Conservation (phyloP, 2,797 vertebrate genomes). For the Lemur catta region DNA sequence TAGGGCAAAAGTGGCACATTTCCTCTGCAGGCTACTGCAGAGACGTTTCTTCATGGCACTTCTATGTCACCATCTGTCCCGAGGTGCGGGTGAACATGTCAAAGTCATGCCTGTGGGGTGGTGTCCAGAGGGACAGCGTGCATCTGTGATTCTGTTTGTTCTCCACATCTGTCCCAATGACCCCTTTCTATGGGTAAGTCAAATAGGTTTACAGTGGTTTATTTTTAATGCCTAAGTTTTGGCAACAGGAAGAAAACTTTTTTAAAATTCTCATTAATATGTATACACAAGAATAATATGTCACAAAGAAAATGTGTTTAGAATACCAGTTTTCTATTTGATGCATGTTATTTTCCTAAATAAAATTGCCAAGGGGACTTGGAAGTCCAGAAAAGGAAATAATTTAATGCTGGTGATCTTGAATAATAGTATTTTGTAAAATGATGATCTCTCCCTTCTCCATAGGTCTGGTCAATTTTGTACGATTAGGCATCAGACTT, state of each 20-base stretch:
- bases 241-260: background rate
- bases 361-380: background rate
- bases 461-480: slow-evolving; percentile 29
- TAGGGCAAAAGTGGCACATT: background rate
- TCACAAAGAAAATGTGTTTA: background rate
- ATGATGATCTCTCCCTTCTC: background rate
- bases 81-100: background rate
- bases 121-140: background rate
- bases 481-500: slow-evolving; percentile 27
- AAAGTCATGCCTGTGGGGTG: rapidly evolving
- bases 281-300: background rate
- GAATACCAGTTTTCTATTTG: background rate
- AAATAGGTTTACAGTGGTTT: background rate
- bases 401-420: background rate
- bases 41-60: background rate
- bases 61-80: background rate
- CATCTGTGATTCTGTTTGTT: background rate
- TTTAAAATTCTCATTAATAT: background rate
- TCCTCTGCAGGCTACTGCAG: background rate
- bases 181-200: background rate
- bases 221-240: slow-evolving; percentile 27
- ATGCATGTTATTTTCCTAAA: slow-evolving; percentile 2
- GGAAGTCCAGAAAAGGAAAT: background rate
- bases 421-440: slow-evolving; percentile 49
- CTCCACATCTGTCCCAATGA: background rate